Conservation (phyloP, 2,888 invertebrate genomes). For the Leptura quadrifasciata region DNA sequence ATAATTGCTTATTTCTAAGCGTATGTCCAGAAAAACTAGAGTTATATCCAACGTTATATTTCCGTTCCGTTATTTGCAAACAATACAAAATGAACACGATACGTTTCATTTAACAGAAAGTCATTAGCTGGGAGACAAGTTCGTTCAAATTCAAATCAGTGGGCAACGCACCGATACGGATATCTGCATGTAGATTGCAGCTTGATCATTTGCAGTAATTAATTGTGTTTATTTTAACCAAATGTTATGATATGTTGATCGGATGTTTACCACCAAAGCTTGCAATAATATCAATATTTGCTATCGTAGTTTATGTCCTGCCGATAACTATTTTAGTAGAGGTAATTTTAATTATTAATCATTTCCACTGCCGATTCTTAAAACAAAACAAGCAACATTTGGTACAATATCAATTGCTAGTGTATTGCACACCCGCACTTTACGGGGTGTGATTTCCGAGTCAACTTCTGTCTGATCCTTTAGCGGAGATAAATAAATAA, state of each 20-base stretch:
- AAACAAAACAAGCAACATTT: too few relatives aligned
- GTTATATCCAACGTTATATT: background rate
- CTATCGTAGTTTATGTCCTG: background rate
- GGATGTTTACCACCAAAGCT: slow-evolving; percentile 23
- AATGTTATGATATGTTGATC: slow-evolving; percentile 31
- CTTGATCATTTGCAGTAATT: slow-evolving; percentile 46
- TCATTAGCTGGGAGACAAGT: slow-evolving; percentile 37
- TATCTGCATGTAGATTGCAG: slow-evolving; percentile 44
- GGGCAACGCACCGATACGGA: slow-evolving; percentile 47
- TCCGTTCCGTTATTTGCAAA: background rate
- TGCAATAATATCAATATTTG: slow-evolving; percentile 30
- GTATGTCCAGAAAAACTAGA: background rate
- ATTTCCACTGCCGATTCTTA: too few relatives aligned
- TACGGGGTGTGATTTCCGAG: too few relatives aligned
- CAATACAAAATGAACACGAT: background rate
- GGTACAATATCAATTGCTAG: too few relatives aligned
- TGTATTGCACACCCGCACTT: too few relatives aligned
- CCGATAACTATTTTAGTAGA: background rate
- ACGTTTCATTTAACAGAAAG: slow-evolving; percentile 9
- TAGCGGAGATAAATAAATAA: too few relatives aligned
- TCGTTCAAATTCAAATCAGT: slow-evolving; percentile 54
- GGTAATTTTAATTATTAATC: background rate
- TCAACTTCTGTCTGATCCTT: too few relatives aligned
- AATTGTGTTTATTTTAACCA: slow-evolving; percentile 45
- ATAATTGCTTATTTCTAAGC: background rate